These are phyloP conservation scores for Lampris incognitus DNA, from an alignment of 2,113 vertebrate genomes.

Conservation along the genomic window DNA sequence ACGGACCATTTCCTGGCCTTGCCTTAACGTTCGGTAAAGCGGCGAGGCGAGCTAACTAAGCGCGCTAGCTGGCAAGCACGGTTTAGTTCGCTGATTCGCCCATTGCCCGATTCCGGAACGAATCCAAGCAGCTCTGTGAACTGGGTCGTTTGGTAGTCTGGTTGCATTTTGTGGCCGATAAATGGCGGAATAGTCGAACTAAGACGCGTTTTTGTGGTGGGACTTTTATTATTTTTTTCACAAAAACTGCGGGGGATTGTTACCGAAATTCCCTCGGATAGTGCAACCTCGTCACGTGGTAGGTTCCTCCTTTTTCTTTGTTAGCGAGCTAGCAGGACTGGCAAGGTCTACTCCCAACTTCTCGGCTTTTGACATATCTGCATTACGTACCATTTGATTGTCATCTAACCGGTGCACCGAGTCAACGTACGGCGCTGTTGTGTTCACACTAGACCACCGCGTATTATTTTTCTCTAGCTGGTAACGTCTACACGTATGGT, in stretches of 20 bases:
- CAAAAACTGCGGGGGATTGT: slow-evolving; percentile 89
- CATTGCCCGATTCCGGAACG: slow-evolving; percentile 84
- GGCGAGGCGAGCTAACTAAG: slow-evolving; percentile 66
- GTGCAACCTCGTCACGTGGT: slow-evolving; percentile 94
- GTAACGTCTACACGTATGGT: slow-evolving; percentile 44
- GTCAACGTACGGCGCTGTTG: not conserved
- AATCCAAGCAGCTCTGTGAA: slow-evolving; percentile 63
- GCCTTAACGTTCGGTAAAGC: slow-evolving; percentile 61
- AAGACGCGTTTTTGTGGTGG: slow-evolving; percentile 39
- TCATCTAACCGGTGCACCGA: not conserved
- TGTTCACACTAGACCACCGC: slow-evolving; percentile 8
- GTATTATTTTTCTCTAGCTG: slow-evolving; percentile 55
- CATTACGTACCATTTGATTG: not conserved
- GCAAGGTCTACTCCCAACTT: slow-evolving; percentile 71
- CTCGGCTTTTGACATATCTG: slow-evolving; percentile 47
- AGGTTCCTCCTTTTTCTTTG: slow-evolving; percentile 95
- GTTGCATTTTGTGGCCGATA: slow-evolving; percentile 46
- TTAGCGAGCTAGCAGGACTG: slow-evolving; percentile 81
- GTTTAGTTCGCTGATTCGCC: slow-evolving; percentile 82
- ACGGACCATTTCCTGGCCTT: slow-evolving; percentile 68
- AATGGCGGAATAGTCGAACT: slow-evolving; percentile 69
- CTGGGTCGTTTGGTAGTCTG: slow-evolving; percentile 39
- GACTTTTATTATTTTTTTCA: slow-evolving; percentile 64
- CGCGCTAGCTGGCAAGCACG: slow-evolving; percentile 65
- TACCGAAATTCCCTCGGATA: slow-evolving; percentile 91